Conservation (phyloP, 2,797 vertebrate genomes). For the Oryzias sinensis region DNA sequence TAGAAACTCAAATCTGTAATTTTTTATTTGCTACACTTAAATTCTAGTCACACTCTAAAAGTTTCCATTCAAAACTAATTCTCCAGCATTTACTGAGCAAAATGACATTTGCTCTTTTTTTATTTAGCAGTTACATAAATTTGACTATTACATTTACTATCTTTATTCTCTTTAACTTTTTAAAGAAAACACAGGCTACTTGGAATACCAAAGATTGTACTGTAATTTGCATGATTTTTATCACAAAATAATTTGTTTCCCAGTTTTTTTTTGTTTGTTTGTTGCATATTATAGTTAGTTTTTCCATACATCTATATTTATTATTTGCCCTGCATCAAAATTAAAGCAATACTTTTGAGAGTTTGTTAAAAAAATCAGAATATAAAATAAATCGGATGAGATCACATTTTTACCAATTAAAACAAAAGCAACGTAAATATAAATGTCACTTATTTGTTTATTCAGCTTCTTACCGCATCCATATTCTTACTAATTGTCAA, state of each 20-base stretch:
- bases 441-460: constrained; percentile 43
- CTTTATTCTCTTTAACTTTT: too few species aligned
- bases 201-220: not conserved
- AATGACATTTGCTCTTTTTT: too few species aligned
- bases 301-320: constrained; percentile 72
- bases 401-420: constrained; percentile 67
- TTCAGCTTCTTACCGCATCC: constrained; percentile 62
- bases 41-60: too few species aligned
- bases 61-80: too few species aligned
- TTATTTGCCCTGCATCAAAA: constrained; percentile 64
- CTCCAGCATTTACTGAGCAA: too few species aligned
- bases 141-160: too few species aligned
- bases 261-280: constrained; percentile 31
- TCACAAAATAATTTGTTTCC: constrained; percentile 50
- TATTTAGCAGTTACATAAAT: too few species aligned
- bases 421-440: too few species aligned
- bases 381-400: constrained; percentile 53
- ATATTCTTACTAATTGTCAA: constrained; percentile 74
- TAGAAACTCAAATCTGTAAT: not conserved
- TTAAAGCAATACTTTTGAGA: constrained; percentile 66
- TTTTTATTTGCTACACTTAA: not conserved
- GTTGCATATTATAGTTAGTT: constrained; percentile 56
- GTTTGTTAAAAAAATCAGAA: constrained; percentile 22
- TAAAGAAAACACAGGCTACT: too few species aligned
- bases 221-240: constrained; percentile 50